A percentile compares a stretch with the other conserved stretches of the same genome.
Conservation (phyloP, 2,113 vertebrate species). For the Bostrychus sinensis region DNA sequence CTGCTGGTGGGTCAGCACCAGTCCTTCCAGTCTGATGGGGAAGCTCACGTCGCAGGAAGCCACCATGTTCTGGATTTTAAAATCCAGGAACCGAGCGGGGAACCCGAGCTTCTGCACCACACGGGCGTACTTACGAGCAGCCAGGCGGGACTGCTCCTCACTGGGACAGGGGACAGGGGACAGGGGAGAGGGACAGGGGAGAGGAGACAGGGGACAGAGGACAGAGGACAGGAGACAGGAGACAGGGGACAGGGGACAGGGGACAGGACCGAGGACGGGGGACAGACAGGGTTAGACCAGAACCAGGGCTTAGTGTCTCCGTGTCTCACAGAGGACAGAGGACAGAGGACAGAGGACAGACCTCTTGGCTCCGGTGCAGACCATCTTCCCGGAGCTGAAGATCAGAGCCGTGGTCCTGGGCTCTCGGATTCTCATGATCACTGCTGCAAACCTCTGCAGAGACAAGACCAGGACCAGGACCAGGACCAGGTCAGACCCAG, state of each 20-base stretch:
- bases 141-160: constrained; percentile 93
- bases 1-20: constrained; percentile 92
- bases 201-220: not conserved
- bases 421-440: constrained; percentile 97
- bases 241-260: not conserved
- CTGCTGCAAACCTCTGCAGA: constrained; percentile 96
- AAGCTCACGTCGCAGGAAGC: constrained; percentile 96
- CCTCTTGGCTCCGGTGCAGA: constrained; percentile 98
- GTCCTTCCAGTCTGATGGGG: constrained; percentile 90
- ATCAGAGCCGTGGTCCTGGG: constrained; percentile 95
- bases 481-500: too few relatives aligned
- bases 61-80: constrained; percentile 99
- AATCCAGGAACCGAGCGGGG: constrained; percentile 93
- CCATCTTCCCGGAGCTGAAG: constrained; percentile 98
- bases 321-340: too few relatives aligned
- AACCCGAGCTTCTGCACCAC: constrained; percentile 98
- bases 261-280: too few relatives aligned
- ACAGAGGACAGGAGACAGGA: not conserved
- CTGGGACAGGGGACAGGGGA: constrained; percentile 62
- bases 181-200: not conserved
- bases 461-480: constrained; percentile 30
- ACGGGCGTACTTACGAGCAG: constrained; percentile 91
- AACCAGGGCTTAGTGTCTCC: too few relatives aligned
- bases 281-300: not conserved
- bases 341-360: constrained; percentile 42